Evolutionary conservation across 2,888 invertebrate species (phyloP).

Genomic region (Scelioninae gen. 1): DNA sequence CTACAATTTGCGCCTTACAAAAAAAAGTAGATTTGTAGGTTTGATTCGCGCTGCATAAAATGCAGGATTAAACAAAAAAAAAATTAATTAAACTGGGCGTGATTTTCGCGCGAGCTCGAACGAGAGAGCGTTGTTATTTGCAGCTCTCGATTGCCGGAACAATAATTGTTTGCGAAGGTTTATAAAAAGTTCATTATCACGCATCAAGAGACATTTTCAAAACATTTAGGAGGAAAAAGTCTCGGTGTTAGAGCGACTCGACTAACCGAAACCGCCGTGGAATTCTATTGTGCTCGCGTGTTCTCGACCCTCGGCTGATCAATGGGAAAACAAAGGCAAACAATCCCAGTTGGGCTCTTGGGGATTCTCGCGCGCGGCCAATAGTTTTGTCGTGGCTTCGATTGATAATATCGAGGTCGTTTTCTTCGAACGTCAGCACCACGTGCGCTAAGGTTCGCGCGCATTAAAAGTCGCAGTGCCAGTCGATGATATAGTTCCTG

Average conservation of each 20-base stretch:
- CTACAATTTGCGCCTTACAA: too few species aligned
- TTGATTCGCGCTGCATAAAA: too few species aligned
- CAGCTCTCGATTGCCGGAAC: conserved; percentile 3
- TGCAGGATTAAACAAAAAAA: too few species aligned
- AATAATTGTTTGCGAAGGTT: conserved; percentile 36
- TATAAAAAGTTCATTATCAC: conserved; percentile 55
- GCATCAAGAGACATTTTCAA: conserved; percentile 50
- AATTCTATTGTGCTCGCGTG: conserved; percentile 62
- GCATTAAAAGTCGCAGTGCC: conserved; percentile 41
- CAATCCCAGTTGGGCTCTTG: conserved; percentile 49
- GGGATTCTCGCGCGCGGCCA: conserved; percentile 31
- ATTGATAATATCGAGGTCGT: conserved; percentile 68
- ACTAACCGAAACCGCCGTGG: conserved; percentile 61
- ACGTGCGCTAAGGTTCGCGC: conserved; percentile 58
- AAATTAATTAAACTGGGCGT: too few species aligned
- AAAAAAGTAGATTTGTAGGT: too few species aligned
- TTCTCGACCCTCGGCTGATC: conserved; percentile 54
- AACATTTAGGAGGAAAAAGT: conserved; percentile 35
- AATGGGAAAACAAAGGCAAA: conserved; percentile 66
- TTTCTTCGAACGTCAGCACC: conserved; percentile 48
- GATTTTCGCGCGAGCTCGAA: too few species aligned
- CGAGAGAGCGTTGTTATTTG: too few species aligned
- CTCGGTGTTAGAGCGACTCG: conserved; percentile 39
- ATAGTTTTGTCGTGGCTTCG: conserved; percentile 65
- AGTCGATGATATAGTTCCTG: conserved; percentile 62